Evolutionary conservation across 1,140 invertebrate species (phyloP).

Genomic region (Oncopodura yosiiana): DNA sequence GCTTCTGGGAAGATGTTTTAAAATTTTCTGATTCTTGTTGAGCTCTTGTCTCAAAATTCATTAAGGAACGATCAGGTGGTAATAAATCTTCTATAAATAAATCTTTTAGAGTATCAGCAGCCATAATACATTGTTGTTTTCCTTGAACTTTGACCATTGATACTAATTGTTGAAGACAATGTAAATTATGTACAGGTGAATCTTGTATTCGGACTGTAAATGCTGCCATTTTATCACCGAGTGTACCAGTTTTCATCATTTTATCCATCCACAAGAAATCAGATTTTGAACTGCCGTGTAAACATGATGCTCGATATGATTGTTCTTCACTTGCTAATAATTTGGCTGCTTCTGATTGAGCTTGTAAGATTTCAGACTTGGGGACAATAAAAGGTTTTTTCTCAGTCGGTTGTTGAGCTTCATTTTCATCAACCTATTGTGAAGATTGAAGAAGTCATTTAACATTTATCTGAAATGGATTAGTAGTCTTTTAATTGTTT

Average conservation of each 20-base stretch:
- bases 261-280: slow-evolving; percentile 61
- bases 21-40: slow-evolving; percentile 41
- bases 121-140: slow-evolving; percentile 55
- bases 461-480: too few species aligned
- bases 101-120: slow-evolving; percentile 58
- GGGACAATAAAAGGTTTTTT: too few species aligned
- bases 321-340: too few species aligned
- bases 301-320: too few species aligned
- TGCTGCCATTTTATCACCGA: slow-evolving; percentile 76
- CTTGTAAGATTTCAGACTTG: too few species aligned
- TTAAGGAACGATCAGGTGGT: slow-evolving; percentile 58
- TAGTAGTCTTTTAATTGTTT: too few species aligned
- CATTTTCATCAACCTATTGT: too few species aligned
- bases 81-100: slow-evolving; percentile 67
- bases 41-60: slow-evolving; percentile 60
- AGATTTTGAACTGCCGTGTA: slow-evolving; percentile 11
- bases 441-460: too few species aligned
- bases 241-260: slow-evolving; percentile 66
- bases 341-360: too few species aligned
- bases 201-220: slow-evolving; percentile 72
- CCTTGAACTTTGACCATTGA: slow-evolving; percentile 70
- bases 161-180: slow-evolving; percentile 58
- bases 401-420: too few species aligned
- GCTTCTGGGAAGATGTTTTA: slow-evolving; percentile 41
- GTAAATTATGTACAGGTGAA: slow-evolving; percentile 68